Base-by-base conservation (phyloP, 92 coral and sea anemone genomes). In the Zoanthus gigantus region DNA sequence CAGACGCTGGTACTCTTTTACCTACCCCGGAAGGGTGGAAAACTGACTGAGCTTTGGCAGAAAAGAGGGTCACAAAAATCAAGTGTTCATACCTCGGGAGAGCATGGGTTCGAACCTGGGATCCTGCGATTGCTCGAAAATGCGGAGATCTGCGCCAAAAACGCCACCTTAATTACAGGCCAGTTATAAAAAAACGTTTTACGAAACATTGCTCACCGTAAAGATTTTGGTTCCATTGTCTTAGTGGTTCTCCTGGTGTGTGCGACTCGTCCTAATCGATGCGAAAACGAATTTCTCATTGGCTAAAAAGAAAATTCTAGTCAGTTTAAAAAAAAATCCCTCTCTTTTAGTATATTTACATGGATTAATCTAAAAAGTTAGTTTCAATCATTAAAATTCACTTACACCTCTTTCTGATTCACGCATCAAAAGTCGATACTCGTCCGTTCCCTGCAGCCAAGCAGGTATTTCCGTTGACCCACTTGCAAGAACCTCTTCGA, bases 381-480 rank as follows among this genome's bases (percentile, higher is more conserved):
- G 34, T 53, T 48, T 50, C 32, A 83, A 5, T 14, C 17, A 12
- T 10, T 32, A 13, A 31, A 54, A 5, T 44, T 47, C 18, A 47
- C 89, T 57, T 48, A 83, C 87, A 34, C 73, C 78, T 78, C 91
- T 92, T 75, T 97, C 99, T 3, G 93, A 91, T 71, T 97, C 99
- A 83, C 95, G 88, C 72, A 97, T 75, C 61, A 97, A 91, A 28
- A 91, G 71, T 63, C 95, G 94, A 86, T 90, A 97, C 67, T 97
- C 99, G 10, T 94, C 94, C 34, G 92, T 94, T 31, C 94, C 98
- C 76, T 90, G 97, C 0, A 95, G 86, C 94, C 92, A 97, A 45
- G 93, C 89, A 6, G 99, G 97, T 12, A 97, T 81, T 30, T 97
- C 98, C 0, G 97, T 91, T 16, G 94, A 97, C 10, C 98, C 98